These are phyloP conservation scores for Druon quercuslanigerum DNA, from an alignment of 1,140 invertebrate species.

Conservation along the genomic window DNA sequence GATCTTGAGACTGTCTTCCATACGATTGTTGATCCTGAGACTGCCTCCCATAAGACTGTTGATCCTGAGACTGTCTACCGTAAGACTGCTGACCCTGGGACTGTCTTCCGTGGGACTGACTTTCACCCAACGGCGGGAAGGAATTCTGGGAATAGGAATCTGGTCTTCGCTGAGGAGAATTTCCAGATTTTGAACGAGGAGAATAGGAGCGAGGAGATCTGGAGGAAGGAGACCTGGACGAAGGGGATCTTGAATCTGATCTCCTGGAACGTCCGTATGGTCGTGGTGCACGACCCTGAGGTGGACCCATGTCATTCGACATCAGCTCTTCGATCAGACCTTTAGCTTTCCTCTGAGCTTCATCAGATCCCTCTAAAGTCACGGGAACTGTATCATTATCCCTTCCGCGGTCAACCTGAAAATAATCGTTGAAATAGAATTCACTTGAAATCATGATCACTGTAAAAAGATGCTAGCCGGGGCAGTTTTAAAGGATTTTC, in stretches of 20 bases:
- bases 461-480: too few species aligned
- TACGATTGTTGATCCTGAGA: not conserved
- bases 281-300: not conserved
- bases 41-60: not conserved
- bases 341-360: conserved; percentile 76
- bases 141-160: conserved; percentile 4
- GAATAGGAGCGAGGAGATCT: conserved; percentile 19
- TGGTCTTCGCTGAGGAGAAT: not conserved
- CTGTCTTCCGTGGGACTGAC: not conserved
- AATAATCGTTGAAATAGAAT: conserved; percentile 5
- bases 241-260: conserved; percentile 22
- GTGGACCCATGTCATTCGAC: conserved; percentile 31
- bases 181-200: not conserved
- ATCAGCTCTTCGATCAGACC: conserved; percentile 75
- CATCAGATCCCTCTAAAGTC: conserved; percentile 75
- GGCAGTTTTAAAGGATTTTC: too few species aligned
- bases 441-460: too few species aligned
- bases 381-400: conserved; percentile 71
- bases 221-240: not conserved
- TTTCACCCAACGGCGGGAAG: not conserved
- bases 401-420: conserved; percentile 63
- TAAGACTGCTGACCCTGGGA: not conserved
- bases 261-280: conserved; percentile 37
- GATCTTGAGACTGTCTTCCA: not conserved
- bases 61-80: not conserved